These are phyloP conservation scores for Scortum barcoo DNA, from an alignment of 2,113 vertebrate species.

Conservation along the genomic window DNA sequence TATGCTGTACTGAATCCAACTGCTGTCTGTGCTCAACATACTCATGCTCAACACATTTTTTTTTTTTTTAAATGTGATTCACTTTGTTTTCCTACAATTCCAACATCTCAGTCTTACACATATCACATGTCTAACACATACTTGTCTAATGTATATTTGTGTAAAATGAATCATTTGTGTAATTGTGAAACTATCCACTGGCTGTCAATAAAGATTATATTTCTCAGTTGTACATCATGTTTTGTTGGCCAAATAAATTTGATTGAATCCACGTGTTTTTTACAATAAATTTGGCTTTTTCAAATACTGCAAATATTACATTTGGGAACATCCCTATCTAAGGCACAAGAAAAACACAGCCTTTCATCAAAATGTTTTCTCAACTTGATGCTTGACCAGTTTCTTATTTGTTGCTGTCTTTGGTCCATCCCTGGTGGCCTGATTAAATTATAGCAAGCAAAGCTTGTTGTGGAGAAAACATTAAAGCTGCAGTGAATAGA, in stretches of 20 bases:
- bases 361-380: slow-evolving; percentile 29
- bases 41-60: too few species aligned
- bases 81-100: not conserved
- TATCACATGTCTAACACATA: too few species aligned
- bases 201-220: not conserved
- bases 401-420: slow-evolving; percentile 31
- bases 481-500: slow-evolving; percentile 26
- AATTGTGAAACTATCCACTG: not conserved
- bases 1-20: not conserved
- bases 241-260: not conserved
- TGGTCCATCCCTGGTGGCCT: slow-evolving; percentile 21
- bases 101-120: too few species aligned
- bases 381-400: slow-evolving; percentile 33
- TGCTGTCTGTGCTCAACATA: not conserved
- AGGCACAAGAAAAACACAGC: not conserved
- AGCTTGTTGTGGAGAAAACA: slow-evolving; percentile 39
- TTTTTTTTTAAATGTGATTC: not conserved
- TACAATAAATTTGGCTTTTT: not conserved
- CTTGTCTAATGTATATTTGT: too few species aligned
- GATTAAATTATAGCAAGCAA: slow-evolving; percentile 58
- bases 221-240: not conserved
- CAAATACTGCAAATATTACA: not conserved
- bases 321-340: not conserved
- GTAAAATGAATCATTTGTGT: not conserved
- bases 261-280: not conserved